These are phyloP conservation scores for Morelia viridis DNA, from an alignment of 2,797 vertebrate species.

Conservation along the genomic window DNA sequence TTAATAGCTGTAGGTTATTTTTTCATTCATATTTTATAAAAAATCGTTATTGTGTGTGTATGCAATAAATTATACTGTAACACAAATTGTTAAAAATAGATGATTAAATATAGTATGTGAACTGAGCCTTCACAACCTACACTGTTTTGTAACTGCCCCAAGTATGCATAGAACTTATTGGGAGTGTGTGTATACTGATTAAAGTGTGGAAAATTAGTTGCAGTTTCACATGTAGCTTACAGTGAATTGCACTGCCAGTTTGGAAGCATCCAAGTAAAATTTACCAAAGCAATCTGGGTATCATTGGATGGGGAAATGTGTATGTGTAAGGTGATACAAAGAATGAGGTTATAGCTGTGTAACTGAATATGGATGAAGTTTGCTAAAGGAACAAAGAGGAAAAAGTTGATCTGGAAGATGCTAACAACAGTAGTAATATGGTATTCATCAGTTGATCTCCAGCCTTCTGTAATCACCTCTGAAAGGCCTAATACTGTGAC, in stretches of 20 bases:
- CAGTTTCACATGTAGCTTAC: neutral
- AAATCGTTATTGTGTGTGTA: neutral
- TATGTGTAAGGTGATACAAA: neutral
- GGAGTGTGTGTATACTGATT: neutral
- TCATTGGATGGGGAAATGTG: neutral
- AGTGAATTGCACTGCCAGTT: neutral
- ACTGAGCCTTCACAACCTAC: neutral
- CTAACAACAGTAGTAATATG: neutral
- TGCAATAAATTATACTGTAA: neutral
- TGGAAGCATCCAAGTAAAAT: neutral
- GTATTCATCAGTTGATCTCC: neutral
- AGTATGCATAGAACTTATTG: neutral
- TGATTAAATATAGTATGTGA: neutral
- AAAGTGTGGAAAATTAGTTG: neutral
- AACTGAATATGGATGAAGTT: neutral
- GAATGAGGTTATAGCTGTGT: neutral
- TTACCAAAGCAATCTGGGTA: neutral
- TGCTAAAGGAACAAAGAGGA: neutral
- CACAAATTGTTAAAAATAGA: neutral
- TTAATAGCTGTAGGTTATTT: neutral
- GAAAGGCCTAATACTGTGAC: neutral
- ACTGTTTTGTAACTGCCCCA: neutral
- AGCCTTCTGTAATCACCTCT: neutral
- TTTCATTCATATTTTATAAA: neutral
- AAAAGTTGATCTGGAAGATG: neutral